Conservation (phyloP, 2,888 invertebrate genomes). For the Hydraecia micacea region DNA sequence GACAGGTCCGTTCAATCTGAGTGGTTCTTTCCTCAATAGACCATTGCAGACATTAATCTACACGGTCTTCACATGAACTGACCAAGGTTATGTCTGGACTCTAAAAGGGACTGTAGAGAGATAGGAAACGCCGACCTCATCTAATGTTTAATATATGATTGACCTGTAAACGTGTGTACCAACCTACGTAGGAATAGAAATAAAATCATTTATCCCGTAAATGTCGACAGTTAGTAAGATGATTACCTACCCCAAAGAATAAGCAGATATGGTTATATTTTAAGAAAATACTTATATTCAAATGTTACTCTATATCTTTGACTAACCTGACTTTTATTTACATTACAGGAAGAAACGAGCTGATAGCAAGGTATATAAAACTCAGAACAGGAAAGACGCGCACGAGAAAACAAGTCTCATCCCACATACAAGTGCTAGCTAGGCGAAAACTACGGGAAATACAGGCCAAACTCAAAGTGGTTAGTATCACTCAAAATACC, state of each 20-base stretch:
- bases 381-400: conserved; percentile 99
- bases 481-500: conserved; percentile 85
- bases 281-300: background rate
- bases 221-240: background rate
- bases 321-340: conserved; percentile 41
- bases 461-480: conserved; percentile 99
- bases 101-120: background rate
- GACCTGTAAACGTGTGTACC: background rate
- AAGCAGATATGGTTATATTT: background rate
- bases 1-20: background rate
- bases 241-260: background rate
- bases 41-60: background rate
- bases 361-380: conserved; percentile 99
- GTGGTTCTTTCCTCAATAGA: background rate
- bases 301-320: background rate
- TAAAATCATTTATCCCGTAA: background rate
- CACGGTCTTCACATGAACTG: background rate
- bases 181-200: background rate
- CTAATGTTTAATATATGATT: background rate
- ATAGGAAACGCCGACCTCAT: background rate
- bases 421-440: conserved; percentile 99
- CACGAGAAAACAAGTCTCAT: conserved; percentile 99
- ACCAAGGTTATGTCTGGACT: background rate
- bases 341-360: conserved; percentile 98
- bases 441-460: conserved; percentile 99